These are phyloP conservation scores for Chitala chitala DNA, from an alignment of 2,113 vertebrate species.

Conservation along the genomic window DNA sequence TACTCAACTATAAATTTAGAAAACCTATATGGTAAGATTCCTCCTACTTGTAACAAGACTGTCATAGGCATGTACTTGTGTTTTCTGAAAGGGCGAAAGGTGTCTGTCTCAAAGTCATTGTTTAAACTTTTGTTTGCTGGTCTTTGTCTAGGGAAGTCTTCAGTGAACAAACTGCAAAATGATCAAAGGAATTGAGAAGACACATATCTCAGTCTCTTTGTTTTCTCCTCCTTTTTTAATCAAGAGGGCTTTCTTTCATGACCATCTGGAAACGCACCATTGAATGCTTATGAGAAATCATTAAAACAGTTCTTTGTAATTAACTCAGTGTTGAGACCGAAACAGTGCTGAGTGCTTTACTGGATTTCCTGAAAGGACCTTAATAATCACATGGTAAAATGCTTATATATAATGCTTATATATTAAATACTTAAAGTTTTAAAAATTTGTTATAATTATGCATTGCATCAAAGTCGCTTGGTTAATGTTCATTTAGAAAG, in stretches of 20 bases:
- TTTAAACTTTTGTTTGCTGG: neutral
- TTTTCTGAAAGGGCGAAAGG: neutral
- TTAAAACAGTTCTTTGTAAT: slow-evolving; percentile 37
- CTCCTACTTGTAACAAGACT: too few species aligned
- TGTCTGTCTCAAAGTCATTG: neutral
- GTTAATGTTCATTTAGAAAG: too few species aligned
- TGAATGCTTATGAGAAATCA: slow-evolving; percentile 40
- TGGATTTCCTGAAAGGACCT: neutral
- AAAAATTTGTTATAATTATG: too few species aligned
- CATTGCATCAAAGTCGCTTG: too few species aligned
- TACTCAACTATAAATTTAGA: too few species aligned
- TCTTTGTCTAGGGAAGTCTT: neutral
- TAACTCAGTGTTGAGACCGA: slow-evolving; percentile 43
- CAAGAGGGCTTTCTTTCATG: neutral
- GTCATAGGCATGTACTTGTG: too few species aligned
- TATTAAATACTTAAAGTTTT: too few species aligned
- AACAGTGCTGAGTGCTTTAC: neutral
- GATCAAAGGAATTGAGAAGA: neutral
- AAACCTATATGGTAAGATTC: too few species aligned
- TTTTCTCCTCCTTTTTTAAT: slow-evolving; percentile 11
- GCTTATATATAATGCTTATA: too few species aligned
- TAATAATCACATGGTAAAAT: neutral
- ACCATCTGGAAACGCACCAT: neutral
- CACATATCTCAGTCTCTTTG: neutral
- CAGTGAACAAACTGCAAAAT: neutral